A percentile compares a stretch with the other conserved stretches of the same genome.
phyloP scores from a whole-genome alignment of 2,888 invertebrate genomes.

The Dilophus febrilis region DNA sequence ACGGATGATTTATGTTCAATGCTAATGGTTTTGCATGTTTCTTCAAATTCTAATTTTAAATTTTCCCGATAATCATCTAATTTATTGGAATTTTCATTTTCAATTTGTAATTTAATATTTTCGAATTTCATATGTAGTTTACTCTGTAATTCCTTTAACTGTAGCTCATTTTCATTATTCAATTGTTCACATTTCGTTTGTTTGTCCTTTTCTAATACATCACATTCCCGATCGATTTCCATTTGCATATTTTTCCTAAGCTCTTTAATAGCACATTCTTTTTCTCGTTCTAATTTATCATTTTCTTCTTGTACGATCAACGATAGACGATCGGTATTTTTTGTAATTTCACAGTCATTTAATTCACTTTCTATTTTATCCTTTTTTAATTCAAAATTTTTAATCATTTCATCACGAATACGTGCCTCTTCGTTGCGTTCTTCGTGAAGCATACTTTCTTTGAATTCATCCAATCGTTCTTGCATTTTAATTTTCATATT shows the following conservation, averaged over 20 bases:
- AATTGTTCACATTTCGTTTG: slow-evolving; percentile 25
- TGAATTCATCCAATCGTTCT: slow-evolving; percentile 30
- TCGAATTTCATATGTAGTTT: slow-evolving; percentile 32
- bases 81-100: slow-evolving; percentile 20
- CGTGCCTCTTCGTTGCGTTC: slow-evolving; percentile 30
- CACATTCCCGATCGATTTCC: slow-evolving; percentile 16
- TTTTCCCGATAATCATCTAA: slow-evolving; percentile 21
- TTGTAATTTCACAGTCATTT: slow-evolving; percentile 7
- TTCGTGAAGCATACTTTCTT: slow-evolving; percentile 32
- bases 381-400: slow-evolving; percentile 30
- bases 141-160: slow-evolving; percentile 30
- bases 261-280: slow-evolving; percentile 18
- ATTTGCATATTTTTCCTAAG: slow-evolving; percentile 18
- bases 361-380: slow-evolving; percentile 20
- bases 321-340: too few species aligned
- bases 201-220: slow-evolving; percentile 11
- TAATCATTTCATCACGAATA: slow-evolving; percentile 34
- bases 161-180: slow-evolving; percentile 30
- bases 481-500: slow-evolving; percentile 3
- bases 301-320: slow-evolving; percentile 29
- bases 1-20: slow-evolving; percentile 32
- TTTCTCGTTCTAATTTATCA: slow-evolving; percentile 22
- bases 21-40: slow-evolving; percentile 34
- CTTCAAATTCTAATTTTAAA: slow-evolving; percentile 30
- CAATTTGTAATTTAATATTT: slow-evolving; percentile 12